Conservation (phyloP, 2,113 vertebrate genomes). For the Takifugu flavidus region DNA sequence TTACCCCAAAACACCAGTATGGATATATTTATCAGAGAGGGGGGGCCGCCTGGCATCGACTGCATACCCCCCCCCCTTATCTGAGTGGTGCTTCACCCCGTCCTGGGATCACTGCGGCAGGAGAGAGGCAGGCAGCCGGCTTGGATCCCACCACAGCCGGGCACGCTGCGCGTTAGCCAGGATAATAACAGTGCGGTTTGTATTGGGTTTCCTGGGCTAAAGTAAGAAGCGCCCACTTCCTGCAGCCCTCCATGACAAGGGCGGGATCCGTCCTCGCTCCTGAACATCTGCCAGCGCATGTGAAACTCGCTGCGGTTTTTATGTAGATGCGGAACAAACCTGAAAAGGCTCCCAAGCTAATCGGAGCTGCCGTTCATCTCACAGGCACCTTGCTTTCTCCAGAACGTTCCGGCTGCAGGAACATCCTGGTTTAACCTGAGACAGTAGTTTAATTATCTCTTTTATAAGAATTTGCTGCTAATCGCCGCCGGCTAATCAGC, state of each 20-base stretch:
- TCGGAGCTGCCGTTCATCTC: slow-evolving; percentile 25
- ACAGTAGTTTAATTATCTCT: too few relatives aligned
- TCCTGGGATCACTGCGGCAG: too few relatives aligned
- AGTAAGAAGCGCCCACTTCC: slow-evolving; percentile 56
- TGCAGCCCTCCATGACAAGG: slow-evolving; percentile 26
- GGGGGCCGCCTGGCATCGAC: too few relatives aligned
- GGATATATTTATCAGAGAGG: too few relatives aligned
- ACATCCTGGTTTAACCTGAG: background rate
- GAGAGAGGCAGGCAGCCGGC: slow-evolving; percentile 1
- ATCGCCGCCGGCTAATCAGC: too few relatives aligned
- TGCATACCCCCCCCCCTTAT: too few relatives aligned
- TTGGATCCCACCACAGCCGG: slow-evolving; percentile 38
- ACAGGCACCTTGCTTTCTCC: slow-evolving; percentile 6
- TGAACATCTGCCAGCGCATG: slow-evolving; percentile 39
- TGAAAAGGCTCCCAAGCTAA: slow-evolving; percentile 30
- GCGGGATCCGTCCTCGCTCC: slow-evolving; percentile 22
- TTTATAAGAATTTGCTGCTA: too few relatives aligned
- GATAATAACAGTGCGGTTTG: slow-evolving; percentile 53
- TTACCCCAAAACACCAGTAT: too few relatives aligned
- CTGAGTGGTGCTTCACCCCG: too few relatives aligned
- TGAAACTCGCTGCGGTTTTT: slow-evolving; percentile 37
- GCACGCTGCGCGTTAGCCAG: slow-evolving; percentile 47
- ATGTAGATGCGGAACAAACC: slow-evolving; percentile 8
- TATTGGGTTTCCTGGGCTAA: slow-evolving; percentile 49
- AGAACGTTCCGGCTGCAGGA: background rate